Evolutionary conservation across 2,797 vertebrate species (phyloP).

Genomic region (Phataginus tricuspis): DNA sequence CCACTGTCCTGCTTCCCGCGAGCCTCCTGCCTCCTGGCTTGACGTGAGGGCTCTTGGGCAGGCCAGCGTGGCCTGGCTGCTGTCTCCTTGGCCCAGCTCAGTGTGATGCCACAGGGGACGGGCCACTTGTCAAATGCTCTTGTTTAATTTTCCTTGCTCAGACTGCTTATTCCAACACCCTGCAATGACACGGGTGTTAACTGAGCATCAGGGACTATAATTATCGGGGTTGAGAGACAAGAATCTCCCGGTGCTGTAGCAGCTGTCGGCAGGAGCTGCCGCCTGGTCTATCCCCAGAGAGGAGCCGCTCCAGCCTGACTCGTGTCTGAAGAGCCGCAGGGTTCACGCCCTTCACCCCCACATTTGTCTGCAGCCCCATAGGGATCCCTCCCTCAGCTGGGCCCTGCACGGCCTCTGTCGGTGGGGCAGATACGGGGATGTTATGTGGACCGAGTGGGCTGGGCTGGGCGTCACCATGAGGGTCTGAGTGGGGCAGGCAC

Average conservation of each 20-base stretch:
- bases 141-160: conserved; percentile 70
- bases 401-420: neutral
- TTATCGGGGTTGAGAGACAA: conserved; percentile 74
- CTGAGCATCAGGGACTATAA: conserved; percentile 69
- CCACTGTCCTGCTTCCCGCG: neutral
- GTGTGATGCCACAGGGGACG: neutral
- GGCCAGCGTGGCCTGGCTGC: neutral
- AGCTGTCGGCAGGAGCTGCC: conserved; percentile 61
- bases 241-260: conserved; percentile 70
- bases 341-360: neutral
- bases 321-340: neutral
- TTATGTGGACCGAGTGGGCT: neutral
- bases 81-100: neutral
- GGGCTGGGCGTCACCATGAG: neutral
- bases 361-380: neutral
- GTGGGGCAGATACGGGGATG: neutral
- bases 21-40: neutral
- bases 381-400: neutral
- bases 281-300: conserved; percentile 58
- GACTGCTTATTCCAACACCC: conserved; percentile 68
- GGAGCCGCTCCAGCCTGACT: neutral
- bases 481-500: neutral
- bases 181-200: conserved; percentile 77
- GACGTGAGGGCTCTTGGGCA: neutral
- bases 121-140: conserved; percentile 65